Base-by-base conservation (phyloP, 2,888 invertebrate genomes). In the Smittia aterrima region DNA sequence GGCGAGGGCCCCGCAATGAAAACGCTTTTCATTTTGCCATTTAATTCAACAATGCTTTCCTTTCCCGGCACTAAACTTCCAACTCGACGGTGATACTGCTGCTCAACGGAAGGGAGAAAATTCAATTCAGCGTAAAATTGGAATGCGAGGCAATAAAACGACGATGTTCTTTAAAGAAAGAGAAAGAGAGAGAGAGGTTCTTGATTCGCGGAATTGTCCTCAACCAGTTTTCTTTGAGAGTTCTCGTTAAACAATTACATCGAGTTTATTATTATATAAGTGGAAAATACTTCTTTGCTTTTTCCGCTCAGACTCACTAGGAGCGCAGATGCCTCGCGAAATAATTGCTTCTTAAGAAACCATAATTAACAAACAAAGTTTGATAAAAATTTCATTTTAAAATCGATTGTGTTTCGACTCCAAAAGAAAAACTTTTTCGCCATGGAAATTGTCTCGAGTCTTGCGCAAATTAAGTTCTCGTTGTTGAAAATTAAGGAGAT, bases 21-120 rank as follows among this genome's bases (percentile, higher is more conserved):
- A 67, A 67, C 18, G 67, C 67, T 67, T 67, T 67, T 67, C 67
- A 67, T 67, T 67, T 40, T 67, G 38, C 38, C 67, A 40, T 67
- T 67, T 67, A 67, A 67, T 64, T 64, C 64, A 64, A 64, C 64
- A 64, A 64, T 64, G n/a, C 27, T 64, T 64, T 27, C 9, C 53
- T 47, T 47, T 18, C 53, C 2, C 2, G 53, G 18, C 53, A 47
- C 18, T 58, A 16, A 58, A 22, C 58, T 7, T 58, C 20, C 64
- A 58, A 25, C 27, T 64, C 27, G 64, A 64, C 16, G 58, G 24
- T 22, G 58, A 58, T 6, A n/a, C 47, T 47, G 58, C 22, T 18
- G 18, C 1, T n/a, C 58, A 16, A 64, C 6, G n/a, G 11, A 1
- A 64, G 64, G 64, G 64, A 27, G 64, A 22, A 64, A 27, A 64